These are phyloP conservation scores for Hippoglossus stenolepis DNA, from an alignment of 2,113 vertebrate genomes.

Conservation along the genomic window DNA sequence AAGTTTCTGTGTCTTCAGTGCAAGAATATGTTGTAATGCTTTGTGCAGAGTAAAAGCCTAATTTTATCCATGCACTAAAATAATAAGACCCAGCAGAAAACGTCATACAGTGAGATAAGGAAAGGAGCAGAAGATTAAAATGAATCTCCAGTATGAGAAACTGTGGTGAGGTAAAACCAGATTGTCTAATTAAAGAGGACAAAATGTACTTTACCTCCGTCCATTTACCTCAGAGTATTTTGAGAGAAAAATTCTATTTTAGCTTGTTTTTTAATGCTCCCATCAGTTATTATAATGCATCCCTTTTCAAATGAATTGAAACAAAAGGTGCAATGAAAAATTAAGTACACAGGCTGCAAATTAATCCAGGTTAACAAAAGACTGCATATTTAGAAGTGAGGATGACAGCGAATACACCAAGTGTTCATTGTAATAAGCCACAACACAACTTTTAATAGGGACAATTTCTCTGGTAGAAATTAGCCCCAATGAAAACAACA, in stretches of 20 bases:
- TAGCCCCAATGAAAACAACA: not conserved
- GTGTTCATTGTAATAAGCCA: not conserved
- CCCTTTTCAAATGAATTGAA: not conserved
- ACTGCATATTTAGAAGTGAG: not conserved
- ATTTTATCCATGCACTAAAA: not conserved
- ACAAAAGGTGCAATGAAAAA: not conserved
- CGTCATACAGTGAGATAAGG: not conserved
- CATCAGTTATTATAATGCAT: too few relatives aligned
- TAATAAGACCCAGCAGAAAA: not conserved
- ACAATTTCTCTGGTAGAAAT: not conserved
- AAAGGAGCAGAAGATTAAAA: not conserved
- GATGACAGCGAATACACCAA: not conserved
- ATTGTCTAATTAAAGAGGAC: not conserved
- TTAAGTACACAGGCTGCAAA: too few relatives aligned
- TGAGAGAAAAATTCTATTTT: too few relatives aligned
- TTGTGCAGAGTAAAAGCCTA: not conserved
- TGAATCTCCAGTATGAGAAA: not conserved
- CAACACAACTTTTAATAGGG: conserved; percentile 5
- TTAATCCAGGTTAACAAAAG: too few relatives aligned
- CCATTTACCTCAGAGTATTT: too few relatives aligned
- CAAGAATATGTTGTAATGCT: not conserved
- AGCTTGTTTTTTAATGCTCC: too few relatives aligned
- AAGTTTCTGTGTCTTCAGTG: not conserved
- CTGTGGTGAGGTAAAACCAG: not conserved
- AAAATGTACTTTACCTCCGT: not conserved